These are phyloP conservation scores for Ganaspis sp. DNA, from an alignment of 1,140 invertebrate genomes.

Conservation along the genomic window DNA sequence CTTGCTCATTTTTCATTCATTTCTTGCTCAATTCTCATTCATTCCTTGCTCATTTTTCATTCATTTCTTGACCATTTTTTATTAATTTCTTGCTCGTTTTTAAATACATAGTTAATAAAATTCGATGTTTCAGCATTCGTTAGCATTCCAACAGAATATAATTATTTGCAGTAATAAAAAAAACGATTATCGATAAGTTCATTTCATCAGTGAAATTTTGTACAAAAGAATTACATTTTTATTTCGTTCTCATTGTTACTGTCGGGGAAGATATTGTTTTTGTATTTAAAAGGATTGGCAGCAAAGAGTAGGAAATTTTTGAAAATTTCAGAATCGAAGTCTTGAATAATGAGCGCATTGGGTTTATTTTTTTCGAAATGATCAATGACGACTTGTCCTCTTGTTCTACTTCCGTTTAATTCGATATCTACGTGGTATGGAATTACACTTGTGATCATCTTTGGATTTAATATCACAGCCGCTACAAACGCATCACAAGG, in stretches of 20 bases:
- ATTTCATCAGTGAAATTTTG: too few species aligned
- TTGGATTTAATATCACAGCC: slow-evolving; percentile 75
- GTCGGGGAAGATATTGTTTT: slow-evolving; percentile 22
- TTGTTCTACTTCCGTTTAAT: slow-evolving; percentile 76
- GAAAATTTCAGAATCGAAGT: slow-evolving; percentile 75
- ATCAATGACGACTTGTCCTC: slow-evolving; percentile 80
- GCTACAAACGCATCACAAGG: slow-evolving; percentile 79
- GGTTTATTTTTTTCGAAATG: slow-evolving; percentile 73
- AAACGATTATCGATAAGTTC: too few species aligned
- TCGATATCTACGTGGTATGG: slow-evolving; percentile 78
- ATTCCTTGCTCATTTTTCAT: too few species aligned
- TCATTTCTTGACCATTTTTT: too few species aligned
- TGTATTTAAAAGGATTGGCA: slow-evolving; percentile 54
- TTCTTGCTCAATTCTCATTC: too few species aligned
- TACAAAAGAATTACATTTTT: too few species aligned
- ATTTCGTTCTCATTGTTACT: background rate
- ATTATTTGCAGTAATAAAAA: too few species aligned
- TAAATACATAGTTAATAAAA: too few species aligned
- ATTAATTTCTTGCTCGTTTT: too few species aligned
- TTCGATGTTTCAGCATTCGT: too few species aligned
- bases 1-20: too few species aligned
- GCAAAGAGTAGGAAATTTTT: slow-evolving; percentile 71
- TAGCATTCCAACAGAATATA: too few species aligned
- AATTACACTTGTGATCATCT: slow-evolving; percentile 54
- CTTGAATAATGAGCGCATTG: slow-evolving; percentile 77